A percentile compares a stretch with the other conserved stretches of the same genome.
Evolutionary conservation across 2,113 vertebrate species (phyloP).

Genomic region (Microcebus jonahi): DNA sequence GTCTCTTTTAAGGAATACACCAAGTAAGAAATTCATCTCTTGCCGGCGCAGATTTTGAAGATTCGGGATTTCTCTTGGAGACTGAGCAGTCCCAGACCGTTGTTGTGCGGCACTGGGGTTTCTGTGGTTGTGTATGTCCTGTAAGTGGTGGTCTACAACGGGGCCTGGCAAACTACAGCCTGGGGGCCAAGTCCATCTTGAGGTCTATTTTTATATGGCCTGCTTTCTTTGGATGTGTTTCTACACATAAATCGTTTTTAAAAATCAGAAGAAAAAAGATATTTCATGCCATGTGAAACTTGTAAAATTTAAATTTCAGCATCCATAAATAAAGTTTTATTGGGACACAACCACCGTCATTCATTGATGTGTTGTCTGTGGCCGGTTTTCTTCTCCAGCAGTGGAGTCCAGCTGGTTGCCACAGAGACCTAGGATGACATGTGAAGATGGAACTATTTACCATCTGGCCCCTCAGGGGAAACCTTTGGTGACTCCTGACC

Average conservation of each 20-base stretch:
- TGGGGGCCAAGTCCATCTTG: not conserved
- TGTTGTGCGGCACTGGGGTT: fast-evolving
- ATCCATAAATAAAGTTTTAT: not conserved
- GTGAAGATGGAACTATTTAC: fast-evolving
- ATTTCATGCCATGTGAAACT: not conserved
- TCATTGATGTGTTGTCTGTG: too few species aligned
- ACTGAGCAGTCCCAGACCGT: not conserved
- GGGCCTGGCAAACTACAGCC: not conserved
- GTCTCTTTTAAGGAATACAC: not conserved
- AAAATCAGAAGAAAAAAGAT: not conserved
- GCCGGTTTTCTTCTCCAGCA: fast-evolving
- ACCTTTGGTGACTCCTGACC: fast-evolving
- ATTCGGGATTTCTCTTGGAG: not conserved
- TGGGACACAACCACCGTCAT: not conserved
- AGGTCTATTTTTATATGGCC: not conserved
- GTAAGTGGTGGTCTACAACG: fast-evolving
- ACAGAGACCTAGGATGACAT: fast-evolving
- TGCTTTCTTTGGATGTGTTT: not conserved
- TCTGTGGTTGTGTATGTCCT: not conserved
- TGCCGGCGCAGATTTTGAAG: fast-evolving
- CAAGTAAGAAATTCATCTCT: not conserved
- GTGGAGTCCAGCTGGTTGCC: fast-evolving
- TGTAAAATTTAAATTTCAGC: not conserved
- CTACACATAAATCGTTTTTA: not conserved
- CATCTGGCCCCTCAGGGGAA: fast-evolving